Evolutionary conservation across 2,888 invertebrate species (phyloP).

Genomic region (Ashinkailepas kermadecensis): DNA sequence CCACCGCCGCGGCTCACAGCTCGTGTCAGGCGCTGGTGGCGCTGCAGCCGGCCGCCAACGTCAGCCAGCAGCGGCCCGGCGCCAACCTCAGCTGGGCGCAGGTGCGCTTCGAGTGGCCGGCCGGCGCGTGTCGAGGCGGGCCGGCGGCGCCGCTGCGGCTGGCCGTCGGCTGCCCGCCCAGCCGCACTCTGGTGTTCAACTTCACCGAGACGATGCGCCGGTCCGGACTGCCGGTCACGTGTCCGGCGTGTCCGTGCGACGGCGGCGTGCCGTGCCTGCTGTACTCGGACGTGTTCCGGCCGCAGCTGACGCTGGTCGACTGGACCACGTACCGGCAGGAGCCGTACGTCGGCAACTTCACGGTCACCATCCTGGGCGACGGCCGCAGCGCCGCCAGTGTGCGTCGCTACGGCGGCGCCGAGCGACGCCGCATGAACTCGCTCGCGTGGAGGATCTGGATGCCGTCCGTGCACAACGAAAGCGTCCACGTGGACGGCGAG

Average conservation of each 20-base stretch:
- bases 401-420: neutral
- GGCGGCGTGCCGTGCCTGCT: constrained; percentile 12
- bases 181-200: constrained; percentile 1
- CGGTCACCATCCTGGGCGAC: neutral
- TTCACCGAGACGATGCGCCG: neutral
- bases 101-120: neutral
- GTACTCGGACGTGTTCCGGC: constrained; percentile 1
- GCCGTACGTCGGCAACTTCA: neutral
- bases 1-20: too few species aligned
- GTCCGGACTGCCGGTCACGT: neutral
- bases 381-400: neutral
- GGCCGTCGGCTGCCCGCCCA: constrained; percentile 12
- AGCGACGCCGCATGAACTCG: neutral
- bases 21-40: neutral
- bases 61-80: neutral
- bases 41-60: neutral
- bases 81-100: neutral
- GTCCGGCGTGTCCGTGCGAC: neutral
- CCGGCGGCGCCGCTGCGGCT: neutral
- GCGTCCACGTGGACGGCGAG: neutral
- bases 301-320: neutral
- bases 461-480: neutral
- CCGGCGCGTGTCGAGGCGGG: neutral
- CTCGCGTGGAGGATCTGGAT: neutral
- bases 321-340: neutral